Evolutionary conservation across 1,140 invertebrate genomes (phyloP).

Genomic region (Bombus vancouverensis): DNA sequence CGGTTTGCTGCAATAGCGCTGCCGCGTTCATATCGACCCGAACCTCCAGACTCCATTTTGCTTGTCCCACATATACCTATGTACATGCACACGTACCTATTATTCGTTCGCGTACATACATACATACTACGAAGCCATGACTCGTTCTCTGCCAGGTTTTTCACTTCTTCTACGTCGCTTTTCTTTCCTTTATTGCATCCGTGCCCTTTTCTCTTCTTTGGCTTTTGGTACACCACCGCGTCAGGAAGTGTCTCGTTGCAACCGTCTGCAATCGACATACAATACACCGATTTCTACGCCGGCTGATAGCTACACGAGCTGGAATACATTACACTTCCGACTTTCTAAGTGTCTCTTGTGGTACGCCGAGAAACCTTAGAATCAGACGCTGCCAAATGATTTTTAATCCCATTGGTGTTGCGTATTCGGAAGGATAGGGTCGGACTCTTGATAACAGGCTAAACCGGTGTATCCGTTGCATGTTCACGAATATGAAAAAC

Average conservation of each 20-base stretch:
- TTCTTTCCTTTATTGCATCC: background rate
- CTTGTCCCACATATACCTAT: constrained; percentile 74
- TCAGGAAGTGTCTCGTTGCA: constrained; percentile 45
- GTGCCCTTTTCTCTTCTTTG: constrained; percentile 11
- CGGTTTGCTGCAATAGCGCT: constrained; percentile 79
- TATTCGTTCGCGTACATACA: constrained; percentile 11
- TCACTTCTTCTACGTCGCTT: background rate
- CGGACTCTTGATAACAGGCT: too few relatives aligned
- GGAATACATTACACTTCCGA: constrained; percentile 56
- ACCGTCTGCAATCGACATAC: constrained; percentile 50
- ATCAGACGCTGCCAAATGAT: constrained; percentile 13
- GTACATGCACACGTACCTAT: constrained; percentile 44
- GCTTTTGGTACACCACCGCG: constrained; percentile 2
- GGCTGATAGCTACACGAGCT: constrained; percentile 28
- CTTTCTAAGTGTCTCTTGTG: constrained; percentile 50
- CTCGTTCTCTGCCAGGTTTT: constrained; percentile 29
- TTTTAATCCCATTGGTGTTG: constrained; percentile 5
- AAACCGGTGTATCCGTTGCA: background rate
- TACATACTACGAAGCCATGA: constrained; percentile 17
- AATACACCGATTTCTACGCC: constrained; percentile 49
- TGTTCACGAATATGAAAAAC: background rate
- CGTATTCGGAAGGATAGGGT: background rate
- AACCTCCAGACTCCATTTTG: constrained; percentile 76
- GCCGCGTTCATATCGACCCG: constrained; percentile 79
- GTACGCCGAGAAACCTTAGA: constrained; percentile 47